Evolutionary conservation across 2,113 vertebrate genomes (phyloP).

Genomic region (Nothoprocta perdicaria): DNA sequence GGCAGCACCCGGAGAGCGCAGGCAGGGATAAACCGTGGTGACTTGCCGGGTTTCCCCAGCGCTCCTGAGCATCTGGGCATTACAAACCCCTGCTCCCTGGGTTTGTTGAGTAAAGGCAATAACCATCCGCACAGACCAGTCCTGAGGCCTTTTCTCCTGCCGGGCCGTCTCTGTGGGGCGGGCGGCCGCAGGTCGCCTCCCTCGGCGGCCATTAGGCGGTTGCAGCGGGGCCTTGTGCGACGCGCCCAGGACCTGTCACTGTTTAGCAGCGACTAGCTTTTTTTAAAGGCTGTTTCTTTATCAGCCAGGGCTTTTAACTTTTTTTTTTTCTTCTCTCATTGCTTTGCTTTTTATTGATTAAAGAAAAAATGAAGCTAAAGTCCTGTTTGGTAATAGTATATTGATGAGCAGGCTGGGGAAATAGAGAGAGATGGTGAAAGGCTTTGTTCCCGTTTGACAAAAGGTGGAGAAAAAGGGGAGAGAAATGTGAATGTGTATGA

Average conservation of each 20-base stretch:
- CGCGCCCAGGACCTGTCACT: background rate
- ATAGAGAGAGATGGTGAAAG: slow-evolving; percentile 19
- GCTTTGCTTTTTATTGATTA: slow-evolving; percentile 54
- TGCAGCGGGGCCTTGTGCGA: background rate
- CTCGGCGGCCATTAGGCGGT: background rate
- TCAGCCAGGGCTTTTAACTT: slow-evolving; percentile 40
- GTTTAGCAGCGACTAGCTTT: slow-evolving; percentile 31
- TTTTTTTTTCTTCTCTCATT: background rate
- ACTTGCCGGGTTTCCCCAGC: accelerated
- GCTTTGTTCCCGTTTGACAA: slow-evolving; percentile 63
- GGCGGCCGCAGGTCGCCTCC: background rate
- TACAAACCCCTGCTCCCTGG: background rate
- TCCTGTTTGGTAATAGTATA: slow-evolving; percentile 53
- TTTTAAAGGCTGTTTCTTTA: slow-evolving; percentile 19
- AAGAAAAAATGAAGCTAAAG: background rate
- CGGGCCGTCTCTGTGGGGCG: background rate
- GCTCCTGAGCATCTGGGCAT: background rate
- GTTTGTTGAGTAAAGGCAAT: background rate
- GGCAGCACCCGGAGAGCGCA: background rate
- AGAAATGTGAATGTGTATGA: slow-evolving; percentile 22
- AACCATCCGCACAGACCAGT: background rate
- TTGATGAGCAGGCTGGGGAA: slow-evolving; percentile 58
- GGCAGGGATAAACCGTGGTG: background rate
- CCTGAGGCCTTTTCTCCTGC: background rate
- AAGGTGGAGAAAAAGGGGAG: slow-evolving; percentile 36